These are phyloP conservation scores for Himalopsyche kuldschensis DNA, from an alignment of 2,888 invertebrate species.

Conservation along the genomic window DNA sequence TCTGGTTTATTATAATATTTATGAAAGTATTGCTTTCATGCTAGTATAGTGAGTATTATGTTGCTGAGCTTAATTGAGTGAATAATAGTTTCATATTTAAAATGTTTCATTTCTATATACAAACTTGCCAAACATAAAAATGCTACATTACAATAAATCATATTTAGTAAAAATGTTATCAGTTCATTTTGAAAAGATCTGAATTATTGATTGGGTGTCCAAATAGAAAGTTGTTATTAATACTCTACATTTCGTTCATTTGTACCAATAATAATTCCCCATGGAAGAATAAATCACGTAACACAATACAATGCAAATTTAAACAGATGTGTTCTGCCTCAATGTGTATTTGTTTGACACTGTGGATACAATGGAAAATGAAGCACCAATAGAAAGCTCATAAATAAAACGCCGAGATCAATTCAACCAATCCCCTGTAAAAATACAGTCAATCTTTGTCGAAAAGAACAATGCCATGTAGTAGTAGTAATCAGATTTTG, in stretches of 20 bases:
- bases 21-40: too few species aligned
- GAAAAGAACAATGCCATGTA: neutral
- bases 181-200: too few species aligned
- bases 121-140: too few species aligned
- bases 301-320: neutral
- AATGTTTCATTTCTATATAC: too few species aligned
- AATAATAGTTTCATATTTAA: too few species aligned
- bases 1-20: too few species aligned
- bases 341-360: neutral
- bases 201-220: too few species aligned
- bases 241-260: neutral
- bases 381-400: constrained; percentile 8
- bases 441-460: constrained; percentile 7
- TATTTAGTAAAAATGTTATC: too few species aligned
- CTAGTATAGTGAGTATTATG: too few species aligned
- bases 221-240: neutral
- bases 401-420: neutral
- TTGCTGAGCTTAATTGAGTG: too few species aligned
- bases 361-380: neutral
- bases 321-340: neutral
- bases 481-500: neutral
- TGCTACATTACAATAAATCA: too few species aligned
- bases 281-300: neutral
- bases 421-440: neutral
- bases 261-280: neutral